Evolutionary conservation across 2,888 invertebrate species (phyloP).

Genomic region (Phania funesta): DNA sequence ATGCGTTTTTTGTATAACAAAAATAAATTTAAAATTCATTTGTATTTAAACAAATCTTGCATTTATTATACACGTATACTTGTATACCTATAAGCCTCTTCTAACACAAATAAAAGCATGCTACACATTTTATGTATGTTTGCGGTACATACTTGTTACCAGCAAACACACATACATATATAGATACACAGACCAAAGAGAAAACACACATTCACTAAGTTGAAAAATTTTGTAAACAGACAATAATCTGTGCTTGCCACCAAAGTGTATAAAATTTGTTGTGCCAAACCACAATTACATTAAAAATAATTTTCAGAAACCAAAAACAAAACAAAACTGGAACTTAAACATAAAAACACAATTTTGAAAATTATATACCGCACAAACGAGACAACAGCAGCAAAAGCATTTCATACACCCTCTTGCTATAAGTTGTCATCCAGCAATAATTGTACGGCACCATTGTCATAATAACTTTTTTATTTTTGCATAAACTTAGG

Average conservation of each 20-base stretch:
- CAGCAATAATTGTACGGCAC: constrained; percentile 32
- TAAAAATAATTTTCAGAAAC: constrained; percentile 29
- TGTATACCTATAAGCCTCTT: constrained; percentile 8
- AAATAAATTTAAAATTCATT: background rate
- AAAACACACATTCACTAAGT: too few species aligned
- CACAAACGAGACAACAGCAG: constrained; percentile 27
- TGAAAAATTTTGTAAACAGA: too few species aligned
- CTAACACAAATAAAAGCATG: background rate
- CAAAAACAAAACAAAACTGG: background rate
- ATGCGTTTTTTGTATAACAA: too few species aligned
- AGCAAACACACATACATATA: background rate
- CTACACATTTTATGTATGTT: too few species aligned
- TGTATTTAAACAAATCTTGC: background rate
- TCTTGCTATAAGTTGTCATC: background rate
- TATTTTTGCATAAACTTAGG: constrained; percentile 8
- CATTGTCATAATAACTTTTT: constrained; percentile 38
- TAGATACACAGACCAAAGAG: background rate
- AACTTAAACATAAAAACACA: background rate
- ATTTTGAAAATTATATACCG: constrained; percentile 27
- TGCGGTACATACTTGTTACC: too few species aligned
- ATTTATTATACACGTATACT: constrained; percentile 11
- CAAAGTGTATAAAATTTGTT: constrained; percentile 44
- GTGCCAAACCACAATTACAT: constrained; percentile 46
- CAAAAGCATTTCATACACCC: background rate
- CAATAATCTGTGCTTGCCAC: constrained; percentile 41